Conservation (phyloP, 2,888 invertebrate genomes). For the Sabellastarte sp. region DNA sequence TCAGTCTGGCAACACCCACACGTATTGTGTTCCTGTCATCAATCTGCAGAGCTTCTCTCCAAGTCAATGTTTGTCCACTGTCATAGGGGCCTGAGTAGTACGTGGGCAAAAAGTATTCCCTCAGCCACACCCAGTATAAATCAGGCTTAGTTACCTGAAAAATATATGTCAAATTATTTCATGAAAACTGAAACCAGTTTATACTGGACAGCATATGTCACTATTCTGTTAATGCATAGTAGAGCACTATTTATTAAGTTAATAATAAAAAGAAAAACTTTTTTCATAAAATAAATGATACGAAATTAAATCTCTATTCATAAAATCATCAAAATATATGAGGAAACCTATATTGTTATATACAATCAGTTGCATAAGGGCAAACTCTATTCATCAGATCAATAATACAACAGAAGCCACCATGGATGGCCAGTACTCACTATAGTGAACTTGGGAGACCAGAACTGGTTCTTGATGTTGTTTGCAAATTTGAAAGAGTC, state of each 20-base stretch:
- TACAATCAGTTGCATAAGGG: no score
- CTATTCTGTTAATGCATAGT: no score
- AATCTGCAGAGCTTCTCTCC: conserved; percentile 54
- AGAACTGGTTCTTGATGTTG: conserved; percentile 46
- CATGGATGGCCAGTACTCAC: no score
- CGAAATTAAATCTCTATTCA: no score
- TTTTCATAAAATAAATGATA: no score
- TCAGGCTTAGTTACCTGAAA: conserved; percentile 10
- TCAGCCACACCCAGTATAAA: conserved; percentile 6
- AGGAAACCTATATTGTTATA: no score
- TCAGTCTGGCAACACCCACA: conserved; percentile 51
- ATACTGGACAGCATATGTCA: no score
- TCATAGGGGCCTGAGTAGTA: conserved; percentile 50
- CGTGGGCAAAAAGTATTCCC: conserved; percentile 39
- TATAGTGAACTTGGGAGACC: conserved; percentile 7
- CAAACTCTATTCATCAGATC: no score
- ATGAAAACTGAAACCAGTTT: not conserved
- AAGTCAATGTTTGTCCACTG: conserved; percentile 48
- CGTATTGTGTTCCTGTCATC: conserved; percentile 47
- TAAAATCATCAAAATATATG: no score
- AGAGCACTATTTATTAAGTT: no score
- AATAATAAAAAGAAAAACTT: no score
- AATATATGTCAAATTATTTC: not conserved
- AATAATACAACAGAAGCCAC: no score
- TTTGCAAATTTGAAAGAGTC: conserved; percentile 42